Evolutionary conservation across 2,113 vertebrate genomes (phyloP).

Genomic region (Elanoides forficatus): DNA sequence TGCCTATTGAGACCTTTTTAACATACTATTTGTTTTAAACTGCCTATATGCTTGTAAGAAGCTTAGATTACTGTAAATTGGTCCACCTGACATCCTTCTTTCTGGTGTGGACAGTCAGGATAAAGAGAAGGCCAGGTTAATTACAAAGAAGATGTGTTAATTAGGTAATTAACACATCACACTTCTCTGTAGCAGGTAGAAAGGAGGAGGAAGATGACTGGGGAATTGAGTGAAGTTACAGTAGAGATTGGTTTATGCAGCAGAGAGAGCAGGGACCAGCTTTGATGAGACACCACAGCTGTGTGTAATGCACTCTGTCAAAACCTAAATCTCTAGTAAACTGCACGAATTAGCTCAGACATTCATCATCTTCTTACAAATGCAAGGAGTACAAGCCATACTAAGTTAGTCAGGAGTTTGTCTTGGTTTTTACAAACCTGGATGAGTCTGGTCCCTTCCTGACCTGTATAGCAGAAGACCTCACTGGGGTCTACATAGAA

Average conservation of each 20-base stretch:
- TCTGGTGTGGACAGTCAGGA: neutral
- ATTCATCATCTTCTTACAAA: neutral
- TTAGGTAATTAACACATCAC: constrained; percentile 44
- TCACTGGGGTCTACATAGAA: accelerated
- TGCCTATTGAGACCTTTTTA: neutral
- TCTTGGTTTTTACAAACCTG: neutral
- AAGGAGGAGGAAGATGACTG: neutral
- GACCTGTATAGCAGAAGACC: neutral
- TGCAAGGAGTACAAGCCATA: neutral
- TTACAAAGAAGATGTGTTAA: constrained; percentile 33
- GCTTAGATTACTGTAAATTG: constrained; percentile 1
- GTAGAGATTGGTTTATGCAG: neutral
- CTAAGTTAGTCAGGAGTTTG: neutral
- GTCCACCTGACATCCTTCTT: neutral
- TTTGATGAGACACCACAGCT: neutral
- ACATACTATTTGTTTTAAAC: constrained; percentile 3
- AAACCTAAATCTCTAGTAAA: neutral
- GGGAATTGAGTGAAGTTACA: neutral
- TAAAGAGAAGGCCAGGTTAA: constrained; percentile 12
- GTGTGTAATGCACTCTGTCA: neutral
- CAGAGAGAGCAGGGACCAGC: neutral
- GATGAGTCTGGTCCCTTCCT: neutral
- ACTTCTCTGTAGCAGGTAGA: neutral
- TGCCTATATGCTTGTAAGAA: constrained; percentile 1
- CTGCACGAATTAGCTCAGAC: neutral